Evolutionary conservation across 2,888 invertebrate genomes (phyloP), one percentile per base, ranked within the genome.

Genomic region (Mongoloraphidia duomilia): DNA sequence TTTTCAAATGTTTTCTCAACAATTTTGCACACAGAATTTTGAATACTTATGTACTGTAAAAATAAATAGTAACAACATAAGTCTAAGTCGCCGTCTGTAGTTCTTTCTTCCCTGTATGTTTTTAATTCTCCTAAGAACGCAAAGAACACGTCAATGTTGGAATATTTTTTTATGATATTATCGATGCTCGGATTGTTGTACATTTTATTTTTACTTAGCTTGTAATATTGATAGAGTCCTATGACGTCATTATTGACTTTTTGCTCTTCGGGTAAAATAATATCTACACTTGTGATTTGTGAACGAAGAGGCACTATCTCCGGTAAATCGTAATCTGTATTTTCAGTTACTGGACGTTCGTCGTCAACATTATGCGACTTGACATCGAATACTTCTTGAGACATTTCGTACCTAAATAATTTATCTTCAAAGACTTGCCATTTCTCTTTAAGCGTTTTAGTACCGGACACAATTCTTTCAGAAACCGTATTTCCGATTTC

Each of bases 361-460:
- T 26, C 26, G 26, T 26, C 26, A 6, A 26, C 26, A 6, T 26
- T 6, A 26, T 26, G 26, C 26, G 26, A 26, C 26, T 46, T 53
- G 49, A 46, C 51, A 42, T 46, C 48, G 42, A 56, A 53, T 44
- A 34, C 14, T 36, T 42, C 44, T n/a, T 36, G 12, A 39, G 13
- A 37, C 34, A 33, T 13, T 37, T 52, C 17, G 39, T 12, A 33
- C 41, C 14, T 39, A 46, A 13, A 37, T 47, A 59, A 55, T 53
- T 61, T 61, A 49, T 57, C 73, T 62, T 73, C 74, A 42, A 74
- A 67, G 47, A 66, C 69, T 17, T 69, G 72, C 73, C 74, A 75
- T 61, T 74, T 76, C 54, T 76, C 72, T 61, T 69, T 74, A 34
- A 76, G 61, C 34, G 68, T 69, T 57, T 71, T 74, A 53, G 73